These are phyloP conservation scores for Prionailurus bengalensis DNA, from an alignment of 2,113 vertebrate genomes.

Conservation along the genomic window DNA sequence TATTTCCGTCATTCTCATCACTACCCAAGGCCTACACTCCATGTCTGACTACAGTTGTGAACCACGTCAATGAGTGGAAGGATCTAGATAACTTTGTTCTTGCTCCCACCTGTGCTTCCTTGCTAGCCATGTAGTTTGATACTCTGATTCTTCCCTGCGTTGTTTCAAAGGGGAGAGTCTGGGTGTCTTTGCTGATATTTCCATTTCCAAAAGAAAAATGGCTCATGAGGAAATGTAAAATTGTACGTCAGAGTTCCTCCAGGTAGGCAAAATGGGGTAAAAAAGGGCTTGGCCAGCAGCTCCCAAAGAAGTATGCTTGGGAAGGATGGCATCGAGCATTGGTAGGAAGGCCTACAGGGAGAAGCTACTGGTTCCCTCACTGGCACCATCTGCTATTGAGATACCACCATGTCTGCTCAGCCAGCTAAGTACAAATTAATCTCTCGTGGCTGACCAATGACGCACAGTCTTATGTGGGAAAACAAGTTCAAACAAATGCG, in stretches of 20 bases:
- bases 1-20: neutral
- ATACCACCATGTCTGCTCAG: constrained; percentile 32
- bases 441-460: constrained; percentile 77
- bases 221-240: neutral
- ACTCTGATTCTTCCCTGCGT: neutral
- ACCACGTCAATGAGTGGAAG: neutral
- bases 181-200: neutral
- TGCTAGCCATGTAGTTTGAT: rapidly evolving
- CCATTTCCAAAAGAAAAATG: neutral
- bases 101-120: neutral
- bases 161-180: neutral
- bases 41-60: neutral
- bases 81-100: neutral
- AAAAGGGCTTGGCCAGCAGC: neutral
- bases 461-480: constrained; percentile 50
- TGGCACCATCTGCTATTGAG: neutral
- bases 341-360: neutral
- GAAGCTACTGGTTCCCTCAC: neutral
- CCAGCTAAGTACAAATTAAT: constrained; percentile 72
- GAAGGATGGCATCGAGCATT: neutral
- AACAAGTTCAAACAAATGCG: constrained; percentile 63
- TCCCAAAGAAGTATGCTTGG: neutral
- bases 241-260: neutral
- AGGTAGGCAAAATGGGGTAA: neutral
- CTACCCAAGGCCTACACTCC: neutral